Percentiles rank a stretch among this genome's conserved stretches.
These are phyloP conservation scores for Oncopodura yosiiana DNA, from an alignment of 1,140 invertebrate genomes.

Conservation along the genomic window DNA sequence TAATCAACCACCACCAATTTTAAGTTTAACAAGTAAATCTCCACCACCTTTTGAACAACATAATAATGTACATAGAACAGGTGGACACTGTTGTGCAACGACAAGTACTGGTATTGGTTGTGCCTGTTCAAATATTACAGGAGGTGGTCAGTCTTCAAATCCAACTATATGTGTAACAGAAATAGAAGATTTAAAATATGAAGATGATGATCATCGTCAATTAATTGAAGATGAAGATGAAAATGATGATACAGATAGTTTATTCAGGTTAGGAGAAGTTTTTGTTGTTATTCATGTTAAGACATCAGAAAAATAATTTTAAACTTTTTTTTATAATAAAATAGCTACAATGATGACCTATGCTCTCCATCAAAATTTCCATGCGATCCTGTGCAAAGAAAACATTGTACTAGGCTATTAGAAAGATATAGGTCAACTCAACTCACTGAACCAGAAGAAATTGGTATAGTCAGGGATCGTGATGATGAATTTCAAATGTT, in stretches of 20 bases:
- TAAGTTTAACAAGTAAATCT: not conserved
- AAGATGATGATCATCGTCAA: slow-evolving; percentile 7
- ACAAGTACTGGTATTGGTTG: too few relatives aligned
- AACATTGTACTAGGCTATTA: slow-evolving; percentile 45
- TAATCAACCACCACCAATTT: not conserved
- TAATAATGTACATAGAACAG: too few relatives aligned
- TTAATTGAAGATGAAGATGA: slow-evolving; percentile 34
- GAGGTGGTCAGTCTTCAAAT: slow-evolving; percentile 1
- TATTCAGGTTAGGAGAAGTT: too few relatives aligned
- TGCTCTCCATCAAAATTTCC: slow-evolving; percentile 39
- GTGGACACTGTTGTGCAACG: too few relatives aligned
- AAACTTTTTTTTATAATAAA: slow-evolving; percentile 35
- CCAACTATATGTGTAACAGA: slow-evolving; percentile 46
- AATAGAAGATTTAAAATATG: slow-evolving; percentile 57
- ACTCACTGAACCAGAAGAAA: slow-evolving; percentile 47
- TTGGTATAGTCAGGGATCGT: slow-evolving; percentile 37
- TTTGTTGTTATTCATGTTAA: too few relatives aligned
- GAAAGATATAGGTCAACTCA: slow-evolving; percentile 47
- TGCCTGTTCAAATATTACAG: too few relatives aligned
- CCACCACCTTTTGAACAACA: too few relatives aligned
- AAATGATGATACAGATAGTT: slow-evolving; percentile 33
- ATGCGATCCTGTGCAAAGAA: slow-evolving; percentile 39
- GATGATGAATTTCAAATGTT: slow-evolving; percentile 57
- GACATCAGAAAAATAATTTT: too few relatives aligned
- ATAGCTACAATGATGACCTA: slow-evolving; percentile 38